A percentile compares a stretch with the other conserved stretches of the same genome.
These are phyloP conservation scores for Dolichallabes microphthalmus DNA, from an alignment of 2,113 vertebrate genomes.

Conservation along the genomic window DNA sequence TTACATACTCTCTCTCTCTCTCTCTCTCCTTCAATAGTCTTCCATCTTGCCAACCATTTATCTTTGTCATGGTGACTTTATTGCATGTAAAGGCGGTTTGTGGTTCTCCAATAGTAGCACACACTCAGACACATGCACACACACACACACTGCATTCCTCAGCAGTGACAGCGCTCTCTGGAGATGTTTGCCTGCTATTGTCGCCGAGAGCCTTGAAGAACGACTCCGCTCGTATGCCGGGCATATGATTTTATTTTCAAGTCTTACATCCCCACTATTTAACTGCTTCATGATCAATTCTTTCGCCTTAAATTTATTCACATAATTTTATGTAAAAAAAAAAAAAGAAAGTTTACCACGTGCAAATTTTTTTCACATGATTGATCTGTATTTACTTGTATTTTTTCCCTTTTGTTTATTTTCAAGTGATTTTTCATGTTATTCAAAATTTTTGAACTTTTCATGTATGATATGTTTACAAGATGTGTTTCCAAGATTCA, in stretches of 20 bases:
- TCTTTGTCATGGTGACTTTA: slow-evolving; percentile 15
- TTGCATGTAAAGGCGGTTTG: slow-evolving; percentile 2
- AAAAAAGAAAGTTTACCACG: not conserved
- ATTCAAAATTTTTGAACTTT: not conserved
- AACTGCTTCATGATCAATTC: no score
- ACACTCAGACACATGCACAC: not conserved
- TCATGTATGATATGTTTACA: not conserved
- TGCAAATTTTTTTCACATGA: not conserved
- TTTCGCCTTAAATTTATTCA: no score
- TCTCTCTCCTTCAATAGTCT: not conserved
- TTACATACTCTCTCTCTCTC: not conserved
- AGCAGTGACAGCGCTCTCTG: slow-evolving; percentile 29
- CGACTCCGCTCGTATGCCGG: not conserved
- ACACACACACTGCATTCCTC: slow-evolving; percentile 8
- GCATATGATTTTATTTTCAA: not conserved
- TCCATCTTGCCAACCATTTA: not conserved
- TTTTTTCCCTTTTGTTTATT: not conserved
- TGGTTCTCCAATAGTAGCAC: not conserved
- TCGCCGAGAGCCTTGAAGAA: slow-evolving; percentile 40
- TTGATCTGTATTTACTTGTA: not conserved
- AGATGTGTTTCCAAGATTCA: not conserved
- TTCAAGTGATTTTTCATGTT: not conserved
- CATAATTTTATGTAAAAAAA: no score
- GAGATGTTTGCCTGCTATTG: slow-evolving; percentile 34
- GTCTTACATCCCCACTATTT: no score